Evolutionary conservation across 2,797 vertebrate species (phyloP).

Genomic region (Okamejei kenojei): DNA sequence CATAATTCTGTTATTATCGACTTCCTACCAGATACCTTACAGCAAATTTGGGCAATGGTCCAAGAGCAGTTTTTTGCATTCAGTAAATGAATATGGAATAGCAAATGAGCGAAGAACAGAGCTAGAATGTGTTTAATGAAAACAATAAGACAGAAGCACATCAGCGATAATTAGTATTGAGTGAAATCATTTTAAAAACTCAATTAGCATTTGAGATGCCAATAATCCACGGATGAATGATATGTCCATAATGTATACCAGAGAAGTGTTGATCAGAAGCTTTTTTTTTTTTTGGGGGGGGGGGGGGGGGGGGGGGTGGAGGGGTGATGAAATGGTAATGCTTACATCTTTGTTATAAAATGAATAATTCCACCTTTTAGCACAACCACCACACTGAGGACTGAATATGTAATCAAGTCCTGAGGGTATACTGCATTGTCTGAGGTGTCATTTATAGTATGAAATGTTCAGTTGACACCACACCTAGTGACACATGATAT

Average conservation of each 20-base stretch:
- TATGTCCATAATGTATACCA: neutral
- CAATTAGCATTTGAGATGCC: neutral
- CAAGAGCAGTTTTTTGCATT: neutral
- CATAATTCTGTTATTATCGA: neutral
- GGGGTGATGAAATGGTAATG: neutral
- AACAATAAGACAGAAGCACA: constrained; percentile 7
- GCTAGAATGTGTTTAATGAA: neutral
- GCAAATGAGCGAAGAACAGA: neutral
- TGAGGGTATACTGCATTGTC: neutral
- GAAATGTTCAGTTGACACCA: neutral
- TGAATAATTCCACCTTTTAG: neutral
- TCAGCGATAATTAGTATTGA: constrained; percentile 14
- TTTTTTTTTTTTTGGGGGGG: neutral
- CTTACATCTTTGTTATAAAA: neutral
- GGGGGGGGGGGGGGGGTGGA: neutral
- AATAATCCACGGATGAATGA: neutral
- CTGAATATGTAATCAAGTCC: too few relatives aligned
- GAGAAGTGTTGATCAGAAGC: constrained; percentile 3
- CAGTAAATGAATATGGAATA: neutral
- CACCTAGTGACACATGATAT: neutral
- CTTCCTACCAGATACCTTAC: neutral
- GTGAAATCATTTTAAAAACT: constrained; percentile 27
- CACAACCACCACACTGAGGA: neutral
- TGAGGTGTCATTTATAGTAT: neutral
- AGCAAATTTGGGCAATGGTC: neutral